Base-by-base conservation (phyloP, 1,140 invertebrate genomes). In the Habropoda laboriosa region DNA sequence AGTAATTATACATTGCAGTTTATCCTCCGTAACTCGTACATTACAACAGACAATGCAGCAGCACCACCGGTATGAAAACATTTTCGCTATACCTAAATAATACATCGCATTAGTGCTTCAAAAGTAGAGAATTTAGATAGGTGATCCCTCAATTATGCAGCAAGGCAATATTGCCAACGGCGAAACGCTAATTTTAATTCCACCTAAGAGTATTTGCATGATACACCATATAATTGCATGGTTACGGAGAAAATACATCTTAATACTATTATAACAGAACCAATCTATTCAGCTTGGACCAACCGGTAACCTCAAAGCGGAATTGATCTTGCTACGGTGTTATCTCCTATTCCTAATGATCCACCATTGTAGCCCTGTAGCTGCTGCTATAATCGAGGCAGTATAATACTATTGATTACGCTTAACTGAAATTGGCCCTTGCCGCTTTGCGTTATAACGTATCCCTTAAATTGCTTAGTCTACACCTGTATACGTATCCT, bases 331-430 rank as follows among this genome's bases (percentile, higher is more conserved):
- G 76, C 80, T 81, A 80, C 84, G 47, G 81, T 73, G 76, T 83
- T 86, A 86, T 86, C 81, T 81, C 73, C 67, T 73, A 86, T 86
- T 86, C 85, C 84, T 86, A 86, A 86, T 86, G 85, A 86, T 86
- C 85, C 81, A 83, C 85, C 77, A 86, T 86, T 86, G 84, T 80
- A 72, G n/a, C 47, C 68, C 51, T 51, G 55, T 71, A 70, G 70
- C 64, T 58, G 58, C 67, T 58, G 71, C 42, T 75, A 86, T 86
- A 86, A 86, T 86, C 71, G 81, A 81, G 40, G 64, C 74, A 35
- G 63, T 47, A 45, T 87, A 84, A 87, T 86, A 68, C 85, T 86
- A 87, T 87, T 84, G 85, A 83, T 86, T 83, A 66, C 70, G 74
- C 51, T 66, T 79, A 86, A 67, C 74, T 84, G 84, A 84, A 76